Evolutionary conservation across 2,113 vertebrate species (phyloP).

Genomic region (Hippoglossus stenolepis): DNA sequence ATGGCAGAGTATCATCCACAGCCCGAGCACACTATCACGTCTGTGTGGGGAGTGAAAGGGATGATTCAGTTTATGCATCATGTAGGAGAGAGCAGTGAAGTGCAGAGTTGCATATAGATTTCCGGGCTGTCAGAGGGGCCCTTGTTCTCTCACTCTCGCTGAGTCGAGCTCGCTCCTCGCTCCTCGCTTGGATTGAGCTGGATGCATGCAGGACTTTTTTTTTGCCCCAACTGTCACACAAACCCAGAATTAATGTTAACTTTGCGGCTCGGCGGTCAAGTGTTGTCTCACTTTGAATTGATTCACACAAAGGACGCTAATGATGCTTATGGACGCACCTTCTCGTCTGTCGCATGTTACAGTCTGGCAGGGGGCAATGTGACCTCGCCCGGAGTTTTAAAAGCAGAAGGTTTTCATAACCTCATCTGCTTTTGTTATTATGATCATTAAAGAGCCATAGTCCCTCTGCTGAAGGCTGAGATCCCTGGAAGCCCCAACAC

Average conservation of each 20-base stretch:
- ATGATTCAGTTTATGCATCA: constrained; percentile 77
- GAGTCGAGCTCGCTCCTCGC: constrained; percentile 40
- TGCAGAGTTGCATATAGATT: constrained; percentile 78
- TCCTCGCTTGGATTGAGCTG: constrained; percentile 43
- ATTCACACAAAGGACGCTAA: constrained; percentile 53
- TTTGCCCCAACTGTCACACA: constrained; percentile 24
- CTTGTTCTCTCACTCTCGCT: constrained; percentile 65
- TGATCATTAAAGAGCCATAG: constrained; percentile 32
- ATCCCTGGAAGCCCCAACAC: constrained; percentile 14
- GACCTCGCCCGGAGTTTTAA: constrained; percentile 5
- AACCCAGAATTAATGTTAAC: constrained; percentile 53
- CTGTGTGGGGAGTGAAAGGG: constrained; percentile 76
- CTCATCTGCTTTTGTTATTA: constrained; percentile 45
- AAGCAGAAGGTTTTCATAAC: constrained; percentile 41
- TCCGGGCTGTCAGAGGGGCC: constrained; percentile 68
- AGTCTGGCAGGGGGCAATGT: not conserved
- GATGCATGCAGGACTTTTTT: constrained; percentile 39
- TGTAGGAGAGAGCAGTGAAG: constrained; percentile 72
- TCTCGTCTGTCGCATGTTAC: constrained; percentile 22
- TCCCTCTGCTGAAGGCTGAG: constrained; percentile 14
- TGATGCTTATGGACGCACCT: constrained; percentile 38
- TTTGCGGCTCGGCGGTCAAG: constrained; percentile 37
- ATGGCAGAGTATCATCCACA: constrained; percentile 52
- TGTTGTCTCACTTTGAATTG: constrained; percentile 45
- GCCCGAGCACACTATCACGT: constrained; percentile 64